A percentile compares a stretch with the other conserved stretches of the same genome.
These are phyloP conservation scores for Archilochus colubris DNA, from an alignment of 2,113 vertebrate species.

Conservation along the genomic window DNA sequence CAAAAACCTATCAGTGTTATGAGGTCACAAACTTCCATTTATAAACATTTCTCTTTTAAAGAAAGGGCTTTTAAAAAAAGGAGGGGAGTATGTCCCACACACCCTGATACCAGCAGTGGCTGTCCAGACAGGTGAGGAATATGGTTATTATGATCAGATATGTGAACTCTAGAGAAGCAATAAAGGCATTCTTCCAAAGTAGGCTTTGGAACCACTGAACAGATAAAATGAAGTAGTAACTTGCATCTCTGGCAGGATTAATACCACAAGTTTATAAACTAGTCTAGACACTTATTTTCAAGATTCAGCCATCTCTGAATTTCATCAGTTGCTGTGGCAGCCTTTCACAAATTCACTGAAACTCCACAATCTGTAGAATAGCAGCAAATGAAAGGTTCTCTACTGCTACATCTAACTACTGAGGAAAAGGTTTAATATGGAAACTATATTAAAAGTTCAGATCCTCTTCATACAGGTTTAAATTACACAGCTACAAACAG, in stretches of 20 bases:
- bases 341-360: slow-evolving; percentile 31
- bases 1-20: background rate
- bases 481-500: slow-evolving; percentile 62
- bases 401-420: slow-evolving; percentile 18
- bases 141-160: background rate
- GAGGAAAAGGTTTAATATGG: slow-evolving; percentile 41
- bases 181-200: background rate
- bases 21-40: background rate
- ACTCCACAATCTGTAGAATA: slow-evolving; percentile 35
- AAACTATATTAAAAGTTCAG: slow-evolving; percentile 49
- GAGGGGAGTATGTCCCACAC: too few relatives aligned
- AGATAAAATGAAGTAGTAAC: background rate
- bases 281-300: slow-evolving; percentile 16
- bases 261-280: slow-evolving; percentile 20
- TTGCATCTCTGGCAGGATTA: background rate
- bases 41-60: background rate
- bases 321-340: background rate
- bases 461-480: slow-evolving; percentile 40
- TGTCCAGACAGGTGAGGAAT: background rate
- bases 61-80: background rate
- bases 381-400: slow-evolving; percentile 26
- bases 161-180: background rate
- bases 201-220: background rate
- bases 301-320: slow-evolving; percentile 9
- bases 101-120: background rate